Base-by-base conservation (phyloP, 2,888 invertebrate genomes). In the Calameuta filiformis region DNA sequence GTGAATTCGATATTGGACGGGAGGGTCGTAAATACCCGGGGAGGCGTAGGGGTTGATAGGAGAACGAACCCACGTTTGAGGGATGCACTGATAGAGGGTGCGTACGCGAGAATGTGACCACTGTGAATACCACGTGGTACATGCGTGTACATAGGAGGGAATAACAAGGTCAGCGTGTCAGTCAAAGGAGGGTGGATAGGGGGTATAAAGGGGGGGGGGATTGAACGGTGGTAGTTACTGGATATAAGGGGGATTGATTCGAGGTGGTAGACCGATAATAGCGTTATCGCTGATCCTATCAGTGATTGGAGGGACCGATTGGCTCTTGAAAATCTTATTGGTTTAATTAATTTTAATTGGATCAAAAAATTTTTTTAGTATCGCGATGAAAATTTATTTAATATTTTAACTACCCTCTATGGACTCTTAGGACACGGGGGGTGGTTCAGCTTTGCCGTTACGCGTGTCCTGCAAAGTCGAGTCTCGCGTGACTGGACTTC, bases 161-260 rank as follows among this genome's bases (percentile, higher is more conserved):
- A 83, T 85, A 88, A 87, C 87, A 83, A 83, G 90, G 90, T 89
- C 88, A 90, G 83, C 88, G 87, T 89, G 90, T 87, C 88, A 90
- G 82, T 82, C 80, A 81, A 80, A 85, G 82, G 37, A 75, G 15
- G 15, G 1, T 15, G 40, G 15, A 40, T 23, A 9, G 40, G 56
- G 56, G 56, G 56, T 23, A 15, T 15, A 56, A 6, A 6, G 23
- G 40, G 40, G 37, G 37, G 35, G 15, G 15, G 40, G 4, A 9
- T 56, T 23, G 23, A 23, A 56, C 6, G 56, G 23, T 23, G 56
- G 9, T 56, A 56, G 56, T 56, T 56, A 23, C 23, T 56, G 56
- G 23, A 56, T 56, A 56, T 56, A 56, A 56, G 56, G 23, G 56
- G 23, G 56, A 9, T 56, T 56, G 23, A 56, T 56, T 56, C 23